Evolutionary conservation across 2,797 vertebrate genomes (phyloP).

Genomic region (Phalloptychus januarius): DNA sequence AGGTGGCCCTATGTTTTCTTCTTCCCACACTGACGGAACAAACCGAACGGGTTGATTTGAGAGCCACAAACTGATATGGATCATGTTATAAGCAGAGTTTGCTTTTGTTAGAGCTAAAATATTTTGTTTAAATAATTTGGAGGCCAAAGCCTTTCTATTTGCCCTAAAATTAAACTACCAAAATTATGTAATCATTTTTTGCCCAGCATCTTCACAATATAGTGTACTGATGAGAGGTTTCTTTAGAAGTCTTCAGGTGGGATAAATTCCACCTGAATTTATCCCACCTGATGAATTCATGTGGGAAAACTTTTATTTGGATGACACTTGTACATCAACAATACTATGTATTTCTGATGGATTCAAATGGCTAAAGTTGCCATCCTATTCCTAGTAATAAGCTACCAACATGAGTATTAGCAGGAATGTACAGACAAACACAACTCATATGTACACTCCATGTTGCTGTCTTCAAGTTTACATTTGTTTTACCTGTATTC

Average conservation of each 20-base stretch:
- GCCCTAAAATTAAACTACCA: constrained; percentile 49
- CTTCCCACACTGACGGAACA: constrained; percentile 63
- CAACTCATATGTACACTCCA: constrained; percentile 46
- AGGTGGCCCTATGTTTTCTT: constrained; percentile 64
- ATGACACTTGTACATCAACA: constrained; percentile 54
- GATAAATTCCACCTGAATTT: too few species aligned
- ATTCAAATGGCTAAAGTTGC: constrained; percentile 47
- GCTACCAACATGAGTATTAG: constrained; percentile 52
- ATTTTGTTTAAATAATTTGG: constrained; percentile 32
- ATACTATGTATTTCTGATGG: constrained; percentile 58
- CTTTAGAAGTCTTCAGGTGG: constrained; percentile 53
- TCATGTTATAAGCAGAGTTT: constrained; percentile 21
- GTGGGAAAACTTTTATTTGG: too few species aligned
- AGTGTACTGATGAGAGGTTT: constrained; percentile 52
- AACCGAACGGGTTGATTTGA: constrained; percentile 37
- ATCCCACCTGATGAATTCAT: too few species aligned
- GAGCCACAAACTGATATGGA: constrained; percentile 22
- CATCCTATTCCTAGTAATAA: constrained; percentile 41
- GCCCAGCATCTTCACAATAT: constrained; percentile 24
- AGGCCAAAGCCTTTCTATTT: constrained; percentile 29
- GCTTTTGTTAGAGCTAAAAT: constrained; percentile 10
- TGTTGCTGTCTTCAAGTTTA: constrained; percentile 24
- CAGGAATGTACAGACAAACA: not conserved
- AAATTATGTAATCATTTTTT: constrained; percentile 36
- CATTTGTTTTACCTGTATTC: constrained; percentile 48